Evolutionary conservation across 2,113 vertebrate species (phyloP), one percentile per base, ranked within the genome.

Genomic region (Antennarius striatus): DNA sequence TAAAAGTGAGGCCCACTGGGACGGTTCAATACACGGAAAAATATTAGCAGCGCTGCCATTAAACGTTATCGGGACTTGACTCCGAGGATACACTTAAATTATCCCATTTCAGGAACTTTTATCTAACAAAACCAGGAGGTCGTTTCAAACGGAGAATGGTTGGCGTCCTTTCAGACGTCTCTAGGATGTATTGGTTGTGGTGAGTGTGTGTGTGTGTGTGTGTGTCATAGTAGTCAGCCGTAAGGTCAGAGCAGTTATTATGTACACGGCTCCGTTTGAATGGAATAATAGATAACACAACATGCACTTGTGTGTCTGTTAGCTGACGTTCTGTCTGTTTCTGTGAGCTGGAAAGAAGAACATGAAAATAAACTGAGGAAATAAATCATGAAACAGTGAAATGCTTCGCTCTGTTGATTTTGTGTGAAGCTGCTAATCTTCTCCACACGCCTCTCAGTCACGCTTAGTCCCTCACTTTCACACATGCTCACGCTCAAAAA

Each of bases 21-120:
- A 73, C 74, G 73, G 88, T 78, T 90, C 88, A 90, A 90, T 89
- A 89, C 75, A 56, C 85, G 81, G 83, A 88, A 88, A 88, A 80
- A 83, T 70, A 75, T 78, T 68, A 63, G 66, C 79, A 64, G 61
- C 10, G 12, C 57, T 75, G 81, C 71, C 68, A 71, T 88, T 78
- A 75, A 75, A 78, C 67, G 30, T 40, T 71, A 70, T 80, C 69
- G 73, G 73, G 9, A 69, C 68, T 71, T 76, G 64, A 70, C 58
- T 56, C 63, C 56, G 68, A 48, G 74, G 56, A 32, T 42, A 49
- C 45, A 55, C 32, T 45, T 71, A 58, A 77, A 69, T 66, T 77
- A 63, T 56, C 69, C 59, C 43, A 50, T 73, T 62, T 57, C 64
- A 16, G 28, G 4, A 49, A 43, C 56, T 59, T 22, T 65, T 72